Conservation (phyloP, 2,113 vertebrate species). For the Labeo rohita region DNA sequence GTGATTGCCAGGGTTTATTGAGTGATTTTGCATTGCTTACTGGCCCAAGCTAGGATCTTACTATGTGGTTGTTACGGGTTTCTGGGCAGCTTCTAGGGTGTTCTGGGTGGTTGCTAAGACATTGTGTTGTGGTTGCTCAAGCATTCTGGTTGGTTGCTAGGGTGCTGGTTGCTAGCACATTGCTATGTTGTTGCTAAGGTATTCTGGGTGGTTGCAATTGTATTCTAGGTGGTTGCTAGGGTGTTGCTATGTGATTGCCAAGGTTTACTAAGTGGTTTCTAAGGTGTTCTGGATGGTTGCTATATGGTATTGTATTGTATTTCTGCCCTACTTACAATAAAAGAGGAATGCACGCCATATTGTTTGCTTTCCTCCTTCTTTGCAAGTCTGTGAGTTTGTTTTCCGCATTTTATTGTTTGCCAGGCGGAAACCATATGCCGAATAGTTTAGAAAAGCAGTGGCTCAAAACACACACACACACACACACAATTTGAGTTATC, state of each 20-base stretch:
- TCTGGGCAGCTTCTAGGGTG: too few relatives aligned
- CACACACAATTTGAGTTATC: background rate
- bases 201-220: background rate
- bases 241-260: background rate
- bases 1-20: too few relatives aligned
- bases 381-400: background rate
- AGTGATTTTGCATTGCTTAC: too few relatives aligned
- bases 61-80: too few relatives aligned
- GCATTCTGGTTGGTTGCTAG: too few relatives aligned
- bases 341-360: background rate
- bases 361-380: background rate
- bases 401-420: background rate
- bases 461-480: background rate
- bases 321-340: background rate
- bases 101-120: too few relatives aligned
- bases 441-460: background rate
- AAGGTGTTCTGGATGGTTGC: background rate
- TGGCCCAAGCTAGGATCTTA: too few relatives aligned
- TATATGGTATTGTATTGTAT: too few relatives aligned
- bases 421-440: background rate
- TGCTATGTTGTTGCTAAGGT: background rate
- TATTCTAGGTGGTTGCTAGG: background rate
- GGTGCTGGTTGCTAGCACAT: background rate
- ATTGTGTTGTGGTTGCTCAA: too few relatives aligned
- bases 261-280: background rate